Evolutionary conservation across 2,888 invertebrate species (phyloP), one percentile per base, ranked within the genome.

Genomic region (Polydrusus cervinus): DNA sequence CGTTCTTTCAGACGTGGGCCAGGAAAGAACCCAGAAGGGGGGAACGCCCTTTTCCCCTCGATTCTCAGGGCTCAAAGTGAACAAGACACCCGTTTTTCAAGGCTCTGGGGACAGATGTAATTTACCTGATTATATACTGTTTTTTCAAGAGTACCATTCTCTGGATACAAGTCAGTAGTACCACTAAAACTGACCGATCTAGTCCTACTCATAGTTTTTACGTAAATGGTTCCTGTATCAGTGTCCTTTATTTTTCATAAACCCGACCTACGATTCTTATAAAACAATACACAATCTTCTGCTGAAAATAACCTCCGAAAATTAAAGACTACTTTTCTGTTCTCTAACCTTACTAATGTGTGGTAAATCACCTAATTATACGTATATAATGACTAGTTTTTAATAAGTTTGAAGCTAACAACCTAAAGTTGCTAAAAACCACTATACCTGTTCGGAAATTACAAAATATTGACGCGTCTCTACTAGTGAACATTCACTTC

Each of bases 161-260:
- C 16, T 13, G n/a, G 11, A 43, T 18, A 43, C 7, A 20, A 18
- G 11, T 45, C 45, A 30, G 9, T n/a, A 10, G 55, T 57, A 5
- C 57, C 57, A 57, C 68, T 57, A 57, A 68, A 57, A 57, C 68
- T 68, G 18, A 43, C 57, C 11, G 68, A 68, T 30, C 68, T 40
- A 25, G 30, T 34, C 30, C 49, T 45, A 13, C 57, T 11, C 53
- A 67, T 67, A 2, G 10, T 53, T 30, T n/a, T 38, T n/a, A n/a
- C n/a, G n/a, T n/a, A n/a, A n/a, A n/a, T n/a, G n/a, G n/a, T n/a
- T n/a, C n/a, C n/a, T n/a, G n/a, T n/a, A n/a, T n/a, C n/a, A n/a
- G 10, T 34, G 25, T 25, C 25, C 25, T 25, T 25, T 25, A 25
- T 25, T 25, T 25, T 25, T 25, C 25, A 25, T 5, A 3, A 25